Base-by-base conservation (phyloP, 2,888 invertebrate species). In the Empis stercorea region DNA sequence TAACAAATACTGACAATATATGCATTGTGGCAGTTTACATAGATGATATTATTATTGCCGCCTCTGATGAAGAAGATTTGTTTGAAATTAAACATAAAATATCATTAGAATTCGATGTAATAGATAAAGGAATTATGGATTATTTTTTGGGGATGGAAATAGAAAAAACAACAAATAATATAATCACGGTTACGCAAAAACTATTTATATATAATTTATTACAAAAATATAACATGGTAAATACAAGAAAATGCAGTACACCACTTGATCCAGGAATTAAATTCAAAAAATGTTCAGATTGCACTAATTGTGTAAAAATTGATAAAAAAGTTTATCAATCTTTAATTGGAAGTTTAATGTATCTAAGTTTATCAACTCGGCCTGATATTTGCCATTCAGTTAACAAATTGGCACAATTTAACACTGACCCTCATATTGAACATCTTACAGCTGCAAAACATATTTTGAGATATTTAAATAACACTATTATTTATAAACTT, bases 371-470 rank as follows among this genome's bases (percentile, higher is more conserved):
- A 37, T 49, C 44, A 9, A 49, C 49, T 15, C 37, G 48, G 15
- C 46, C 47, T 10, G 47, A 48, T 40, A 48, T 52, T n/a, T n/a
- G 30, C 10, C 50, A 48, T n/a, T 45, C 37, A n/a, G 47, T 52
- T 13, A 44, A 39, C 17, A 51, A 47, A 17, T 39, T 47, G 17
- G 47, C 56, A 1, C 56, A 58, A 27, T 48, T 42, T 7, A 59
- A 54, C 23, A 51, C 17, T 1, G 46, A 56, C 43, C 55, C 57
- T 9, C 54, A 57, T 45, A 15, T 17, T 2, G 57, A 57, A 32
- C 55, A 56, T 40, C 36, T 54, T 43, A 43, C 43, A 7, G 55
- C 49, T n/a, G 52, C 51, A n/a, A 54, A 52, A 34, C 55, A 52
- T 38, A 30, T 57, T 16, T 37, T 57, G 13, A 48, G 53, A 14